Evolutionary conservation across 1,140 invertebrate genomes (phyloP).

Genomic region (Drosophila mauritiana): DNA sequence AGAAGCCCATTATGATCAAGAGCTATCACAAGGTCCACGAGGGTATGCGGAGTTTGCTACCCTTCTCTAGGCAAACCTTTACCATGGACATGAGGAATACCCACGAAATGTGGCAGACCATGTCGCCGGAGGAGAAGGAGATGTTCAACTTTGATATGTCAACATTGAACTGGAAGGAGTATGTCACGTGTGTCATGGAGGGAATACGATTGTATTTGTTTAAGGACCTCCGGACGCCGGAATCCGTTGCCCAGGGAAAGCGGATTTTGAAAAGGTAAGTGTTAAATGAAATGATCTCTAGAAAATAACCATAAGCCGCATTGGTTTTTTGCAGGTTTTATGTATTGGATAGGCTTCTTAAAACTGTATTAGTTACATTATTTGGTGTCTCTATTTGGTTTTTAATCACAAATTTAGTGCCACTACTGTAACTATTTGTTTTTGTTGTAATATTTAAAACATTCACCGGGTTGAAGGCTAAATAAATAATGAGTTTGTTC

Average conservation of each 20-base stretch:
- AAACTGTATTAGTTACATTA: too few species aligned
- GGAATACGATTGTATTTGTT: constrained; percentile 89
- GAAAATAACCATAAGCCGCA: too few species aligned
- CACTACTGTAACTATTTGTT: background rate
- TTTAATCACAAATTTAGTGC: background rate
- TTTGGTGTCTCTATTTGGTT: background rate
- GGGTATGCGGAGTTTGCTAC: constrained; percentile 87
- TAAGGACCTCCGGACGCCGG: constrained; percentile 87
- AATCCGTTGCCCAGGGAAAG: constrained; percentile 85
- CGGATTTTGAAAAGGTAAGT: constrained; percentile 1
- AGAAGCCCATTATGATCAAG: constrained; percentile 85
- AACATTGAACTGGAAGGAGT: constrained; percentile 87
- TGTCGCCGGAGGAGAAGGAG: constrained; percentile 87
- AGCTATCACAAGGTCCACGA: constrained; percentile 90
- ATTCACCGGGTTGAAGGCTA: background rate
- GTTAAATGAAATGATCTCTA: too few species aligned
- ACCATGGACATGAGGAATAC: constrained; percentile 88
- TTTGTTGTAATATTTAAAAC: background rate
- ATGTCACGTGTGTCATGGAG: constrained; percentile 86
- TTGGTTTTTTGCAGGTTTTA: constrained; percentile 2
- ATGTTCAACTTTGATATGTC: constrained; percentile 89
- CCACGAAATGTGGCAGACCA: constrained; percentile 86
- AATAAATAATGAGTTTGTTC: background rate
- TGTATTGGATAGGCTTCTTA: background rate
- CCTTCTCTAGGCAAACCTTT: constrained; percentile 88